Percentiles rank a stretch among this genome's conserved stretches.
Evolutionary conservation across 2,888 invertebrate genomes (phyloP).

Genomic region (Habrosyne pyritoides): DNA sequence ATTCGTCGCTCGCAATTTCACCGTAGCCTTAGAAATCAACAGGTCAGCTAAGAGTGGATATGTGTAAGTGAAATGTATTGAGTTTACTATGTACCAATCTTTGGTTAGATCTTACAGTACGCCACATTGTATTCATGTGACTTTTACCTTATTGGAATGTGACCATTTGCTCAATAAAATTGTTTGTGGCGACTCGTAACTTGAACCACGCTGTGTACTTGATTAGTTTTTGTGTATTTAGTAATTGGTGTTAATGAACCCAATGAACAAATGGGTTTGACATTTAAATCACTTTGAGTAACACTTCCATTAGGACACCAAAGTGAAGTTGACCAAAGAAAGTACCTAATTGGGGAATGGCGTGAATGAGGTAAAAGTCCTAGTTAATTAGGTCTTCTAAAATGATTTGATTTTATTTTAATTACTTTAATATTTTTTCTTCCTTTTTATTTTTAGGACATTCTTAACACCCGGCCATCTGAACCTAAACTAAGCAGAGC

Average conservation of each 20-base stretch:
- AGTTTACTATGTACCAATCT: slow-evolving; percentile 20
- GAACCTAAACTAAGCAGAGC: too few relatives aligned
- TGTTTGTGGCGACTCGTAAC: neutral
- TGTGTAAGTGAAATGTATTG: slow-evolving; percentile 27
- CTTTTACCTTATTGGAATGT: slow-evolving; percentile 14
- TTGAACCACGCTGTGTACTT: neutral
- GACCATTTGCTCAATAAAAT: slow-evolving; percentile 9
- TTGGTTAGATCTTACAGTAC: slow-evolving; percentile 20
- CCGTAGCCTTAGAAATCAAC: slow-evolving; percentile 10
- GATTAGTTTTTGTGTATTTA: too few relatives aligned
- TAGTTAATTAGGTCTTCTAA: too few relatives aligned
- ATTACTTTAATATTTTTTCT: too few relatives aligned
- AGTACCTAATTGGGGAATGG: neutral
- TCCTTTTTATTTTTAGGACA: too few relatives aligned
- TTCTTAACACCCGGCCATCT: too few relatives aligned
- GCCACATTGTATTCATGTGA: slow-evolving; percentile 17
- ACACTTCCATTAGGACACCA: too few relatives aligned
- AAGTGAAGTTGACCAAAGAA: neutral
- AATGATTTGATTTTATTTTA: too few relatives aligned
- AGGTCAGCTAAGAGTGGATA: slow-evolving; percentile 22
- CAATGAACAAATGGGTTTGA: neutral
- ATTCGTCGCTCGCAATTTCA: neutral
- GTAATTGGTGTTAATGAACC: neutral
- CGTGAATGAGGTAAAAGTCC: neutral
- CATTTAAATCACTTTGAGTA: neutral